These are phyloP conservation scores for Scomber colias DNA, from an alignment of 2,113 vertebrate species.

Conservation along the genomic window DNA sequence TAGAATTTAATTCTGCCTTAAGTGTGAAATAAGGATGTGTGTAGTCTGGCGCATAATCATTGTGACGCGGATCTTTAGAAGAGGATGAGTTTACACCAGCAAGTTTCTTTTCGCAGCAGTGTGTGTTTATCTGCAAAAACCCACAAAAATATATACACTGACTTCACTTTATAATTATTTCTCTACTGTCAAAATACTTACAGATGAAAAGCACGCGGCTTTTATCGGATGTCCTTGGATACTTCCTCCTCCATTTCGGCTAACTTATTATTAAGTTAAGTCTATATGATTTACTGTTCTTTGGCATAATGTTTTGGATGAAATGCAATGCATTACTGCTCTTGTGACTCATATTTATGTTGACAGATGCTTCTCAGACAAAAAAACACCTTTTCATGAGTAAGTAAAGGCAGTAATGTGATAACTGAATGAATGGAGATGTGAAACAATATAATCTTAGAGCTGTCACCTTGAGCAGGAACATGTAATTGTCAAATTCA, in stretches of 20 bases:
- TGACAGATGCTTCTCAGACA: neutral
- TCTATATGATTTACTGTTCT: constrained; percentile 42
- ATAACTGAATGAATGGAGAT: neutral
- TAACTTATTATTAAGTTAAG: constrained; percentile 53
- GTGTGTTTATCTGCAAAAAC: constrained; percentile 31
- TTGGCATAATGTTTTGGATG: constrained; percentile 35
- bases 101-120: constrained; percentile 13
- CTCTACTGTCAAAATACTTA: constrained; percentile 40
- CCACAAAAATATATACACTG: constrained; percentile 47
- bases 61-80: neutral
- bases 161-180: constrained; percentile 43
- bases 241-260: constrained; percentile 29
- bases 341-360: constrained; percentile 53
- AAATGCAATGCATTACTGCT: constrained; percentile 19
- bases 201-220: constrained; percentile 63
- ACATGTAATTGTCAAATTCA: neutral
- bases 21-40: constrained; percentile 40
- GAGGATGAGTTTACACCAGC: constrained; percentile 20
- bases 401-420: constrained; percentile 3
- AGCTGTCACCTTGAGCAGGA: neutral
- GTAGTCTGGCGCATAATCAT: constrained; percentile 33
- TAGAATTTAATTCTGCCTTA: constrained; percentile 10
- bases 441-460: neutral
- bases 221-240: constrained; percentile 46
- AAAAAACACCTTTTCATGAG: constrained; percentile 22